Conservation (phyloP, 2,888 invertebrate genomes). For the Rhamphomyia laevipes region DNA sequence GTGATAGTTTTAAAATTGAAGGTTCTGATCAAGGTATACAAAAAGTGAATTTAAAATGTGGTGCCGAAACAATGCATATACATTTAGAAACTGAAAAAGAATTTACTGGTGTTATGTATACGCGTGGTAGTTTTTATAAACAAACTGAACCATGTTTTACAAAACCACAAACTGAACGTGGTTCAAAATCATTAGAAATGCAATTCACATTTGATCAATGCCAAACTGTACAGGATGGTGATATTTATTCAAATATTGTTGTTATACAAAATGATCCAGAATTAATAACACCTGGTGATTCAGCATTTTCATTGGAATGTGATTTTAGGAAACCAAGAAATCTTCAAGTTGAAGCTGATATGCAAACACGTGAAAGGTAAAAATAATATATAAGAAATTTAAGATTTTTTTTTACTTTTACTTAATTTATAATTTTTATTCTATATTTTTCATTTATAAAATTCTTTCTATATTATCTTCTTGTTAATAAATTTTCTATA, state of each 20-base stretch:
- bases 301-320: constrained; percentile 52
- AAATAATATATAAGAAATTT: neutral
- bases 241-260: constrained; percentile 47
- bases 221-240: constrained; percentile 43
- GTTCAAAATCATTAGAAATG: constrained; percentile 40
- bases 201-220: constrained; percentile 46
- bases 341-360: constrained; percentile 42
- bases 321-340: constrained; percentile 47
- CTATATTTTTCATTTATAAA: neutral
- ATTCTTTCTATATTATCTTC: neutral
- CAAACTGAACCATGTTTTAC: constrained; percentile 45
- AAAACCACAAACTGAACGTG: constrained; percentile 36
- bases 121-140: constrained; percentile 47
- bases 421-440: neutral
- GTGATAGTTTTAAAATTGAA: constrained; percentile 45
- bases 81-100: constrained; percentile 42
- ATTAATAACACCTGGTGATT: constrained; percentile 51
- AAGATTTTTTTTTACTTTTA: neutral
- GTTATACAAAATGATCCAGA: constrained; percentile 56
- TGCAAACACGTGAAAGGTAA: constrained; percentile 38
- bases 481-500: neutral
- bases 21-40: constrained; percentile 45
- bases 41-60: constrained; percentile 44
- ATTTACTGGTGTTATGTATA: constrained; percentile 50
- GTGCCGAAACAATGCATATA: constrained; percentile 44